Conservation (phyloP, 2,888 invertebrate species). For the Pseudeuparius sepicola region DNA sequence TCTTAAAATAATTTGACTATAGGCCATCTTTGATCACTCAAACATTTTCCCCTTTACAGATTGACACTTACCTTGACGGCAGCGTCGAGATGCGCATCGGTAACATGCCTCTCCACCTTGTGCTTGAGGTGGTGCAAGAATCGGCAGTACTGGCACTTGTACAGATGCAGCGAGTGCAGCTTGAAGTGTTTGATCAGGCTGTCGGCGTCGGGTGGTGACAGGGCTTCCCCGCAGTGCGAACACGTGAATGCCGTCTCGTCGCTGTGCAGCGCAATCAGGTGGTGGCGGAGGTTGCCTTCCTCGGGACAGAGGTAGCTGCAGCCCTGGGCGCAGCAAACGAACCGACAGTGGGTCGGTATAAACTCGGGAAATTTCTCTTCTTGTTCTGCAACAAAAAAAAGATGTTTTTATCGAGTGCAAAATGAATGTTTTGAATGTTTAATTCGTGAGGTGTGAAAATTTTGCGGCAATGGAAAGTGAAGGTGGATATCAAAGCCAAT, state of each 20-base stretch:
- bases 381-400: conserved; percentile 20
- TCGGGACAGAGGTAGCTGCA: conserved; percentile 64
- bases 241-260: conserved; percentile 46
- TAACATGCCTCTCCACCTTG: conserved; percentile 56
- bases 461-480: no score
- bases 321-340: conserved; percentile 58
- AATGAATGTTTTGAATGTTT: no score
- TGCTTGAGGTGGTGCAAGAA: conserved; percentile 54
- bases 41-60: no score
- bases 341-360: conserved; percentile 38
- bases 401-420: conserved; percentile 1
- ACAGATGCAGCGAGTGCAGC: conserved; percentile 63
- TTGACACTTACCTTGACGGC: conserved; percentile 39
- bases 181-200: conserved; percentile 57
- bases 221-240: conserved; percentile 57
- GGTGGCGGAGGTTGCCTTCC: conserved; percentile 60
- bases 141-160: conserved; percentile 60
- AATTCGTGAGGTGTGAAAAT: no score
- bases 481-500: no score
- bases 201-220: conserved; percentile 37
- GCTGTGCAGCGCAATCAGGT: conserved; percentile 61
- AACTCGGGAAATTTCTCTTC: conserved; percentile 26
- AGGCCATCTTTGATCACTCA: no score
- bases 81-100: conserved; percentile 49
- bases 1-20: no score